Percentiles rank a stretch among this genome's conserved stretches.
Conservation (phyloP, 2,888 invertebrate species). For the Ichneumoninae sp. region DNA sequence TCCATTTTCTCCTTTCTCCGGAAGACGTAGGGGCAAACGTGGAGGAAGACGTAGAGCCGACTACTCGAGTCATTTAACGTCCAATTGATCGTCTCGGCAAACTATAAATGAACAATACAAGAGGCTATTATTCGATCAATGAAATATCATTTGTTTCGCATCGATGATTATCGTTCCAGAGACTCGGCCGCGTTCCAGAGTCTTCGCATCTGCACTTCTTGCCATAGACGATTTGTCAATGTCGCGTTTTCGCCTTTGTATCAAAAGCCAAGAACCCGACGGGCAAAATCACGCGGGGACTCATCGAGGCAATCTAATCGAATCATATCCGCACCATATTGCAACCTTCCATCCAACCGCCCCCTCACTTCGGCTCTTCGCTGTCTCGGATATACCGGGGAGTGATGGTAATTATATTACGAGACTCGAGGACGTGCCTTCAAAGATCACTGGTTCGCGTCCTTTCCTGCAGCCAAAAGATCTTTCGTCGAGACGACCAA, state of each 20-base stretch:
- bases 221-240: slow-evolving; percentile 33
- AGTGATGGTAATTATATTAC: slow-evolving; percentile 60
- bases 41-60: not conserved
- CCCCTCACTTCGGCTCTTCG: slow-evolving; percentile 9
- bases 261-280: slow-evolving; percentile 35
- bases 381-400: slow-evolving; percentile 46
- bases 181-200: not conserved
- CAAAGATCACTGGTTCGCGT: slow-evolving; percentile 11
- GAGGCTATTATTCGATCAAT: not conserved
- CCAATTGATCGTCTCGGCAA: not conserved
- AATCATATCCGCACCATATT: slow-evolving; percentile 65
- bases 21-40: no score
- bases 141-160: slow-evolving; percentile 5
- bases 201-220: not conserved
- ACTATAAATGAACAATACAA: not conserved
- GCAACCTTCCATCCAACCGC: slow-evolving; percentile 34
- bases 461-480: not conserved
- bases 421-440: slow-evolving; percentile 1
- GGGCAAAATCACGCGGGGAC: slow-evolving; percentile 50
- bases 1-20: not conserved
- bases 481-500: not conserved
- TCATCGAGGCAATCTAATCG: slow-evolving; percentile 61
- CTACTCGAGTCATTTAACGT: not conserved
- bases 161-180: not conserved
- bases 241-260: slow-evolving; percentile 39